Conservation (phyloP, 1,140 invertebrate species). For the Trichomalopsis sarcophagae region DNA sequence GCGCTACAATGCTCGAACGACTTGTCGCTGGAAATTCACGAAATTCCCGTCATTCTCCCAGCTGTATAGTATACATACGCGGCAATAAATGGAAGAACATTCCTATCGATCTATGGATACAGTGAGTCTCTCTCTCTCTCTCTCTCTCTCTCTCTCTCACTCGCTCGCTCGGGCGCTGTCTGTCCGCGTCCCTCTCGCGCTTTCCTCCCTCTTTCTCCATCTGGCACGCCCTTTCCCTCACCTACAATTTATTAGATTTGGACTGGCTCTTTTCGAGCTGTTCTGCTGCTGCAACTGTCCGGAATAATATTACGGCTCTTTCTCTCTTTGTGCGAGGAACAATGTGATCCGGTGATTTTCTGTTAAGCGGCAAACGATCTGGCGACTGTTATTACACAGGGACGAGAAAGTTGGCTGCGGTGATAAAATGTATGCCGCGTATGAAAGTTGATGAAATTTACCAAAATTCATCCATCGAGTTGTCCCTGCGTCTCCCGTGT, state of each 20-base stretch:
- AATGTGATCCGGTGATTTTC: not conserved
- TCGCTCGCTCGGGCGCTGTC: not conserved
- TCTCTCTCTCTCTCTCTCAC: slow-evolving; percentile 36
- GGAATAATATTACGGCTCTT: not conserved
- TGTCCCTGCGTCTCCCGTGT: not conserved
- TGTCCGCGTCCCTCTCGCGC: not conserved
- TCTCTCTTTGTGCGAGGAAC: not conserved
- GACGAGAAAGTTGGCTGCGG: no score
- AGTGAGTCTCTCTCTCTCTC: slow-evolving; percentile 6
- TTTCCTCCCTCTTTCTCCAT: slow-evolving; percentile 28
- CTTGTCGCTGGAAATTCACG: not conserved
- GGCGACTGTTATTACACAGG: not conserved
- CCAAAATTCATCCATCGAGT: not conserved
- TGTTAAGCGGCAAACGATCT: not conserved
- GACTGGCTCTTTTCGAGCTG: not conserved
- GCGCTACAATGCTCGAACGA: not conserved
- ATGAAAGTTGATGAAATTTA: not conserved
- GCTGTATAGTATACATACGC: not conserved
- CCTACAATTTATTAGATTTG: slow-evolving; percentile 48
- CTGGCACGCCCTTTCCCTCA: slow-evolving; percentile 50
- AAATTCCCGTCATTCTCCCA: slow-evolving; percentile 6
- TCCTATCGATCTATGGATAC: slow-evolving; percentile 48
- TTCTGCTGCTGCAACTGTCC: not conserved
- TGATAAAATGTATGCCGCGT: no score
- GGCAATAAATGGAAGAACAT: slow-evolving; percentile 48